These are phyloP conservation scores for Halocynthia aurantium DNA, from an alignment of 23 tunicate species.

Conservation along the genomic window DNA sequence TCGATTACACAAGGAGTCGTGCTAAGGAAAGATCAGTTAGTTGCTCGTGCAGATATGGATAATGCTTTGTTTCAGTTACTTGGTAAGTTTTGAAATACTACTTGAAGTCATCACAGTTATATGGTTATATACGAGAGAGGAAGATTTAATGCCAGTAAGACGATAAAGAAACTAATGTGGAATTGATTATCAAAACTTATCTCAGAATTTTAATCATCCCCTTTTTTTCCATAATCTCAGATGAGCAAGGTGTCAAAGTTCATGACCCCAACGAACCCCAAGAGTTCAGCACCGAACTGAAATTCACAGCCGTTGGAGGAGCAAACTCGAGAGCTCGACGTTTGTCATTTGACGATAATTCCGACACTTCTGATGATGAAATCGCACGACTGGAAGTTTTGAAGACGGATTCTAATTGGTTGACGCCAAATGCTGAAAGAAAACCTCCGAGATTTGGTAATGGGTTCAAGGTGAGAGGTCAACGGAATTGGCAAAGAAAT, in stretches of 20 bases:
- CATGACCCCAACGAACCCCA: conserved; percentile 18
- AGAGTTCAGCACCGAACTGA: conserved; percentile 43
- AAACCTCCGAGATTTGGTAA: too few relatives aligned
- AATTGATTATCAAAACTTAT: too few relatives aligned
- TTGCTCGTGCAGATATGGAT: conserved; percentile 61
- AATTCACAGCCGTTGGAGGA: conserved; percentile 45
- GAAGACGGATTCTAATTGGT: too few relatives aligned
- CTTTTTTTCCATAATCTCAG: background rate
- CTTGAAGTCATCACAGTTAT: background rate
- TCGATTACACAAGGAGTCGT: conserved; percentile 35
- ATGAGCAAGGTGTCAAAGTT: conserved; percentile 6
- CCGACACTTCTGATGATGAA: too few relatives aligned
- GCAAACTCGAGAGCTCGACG: background rate
- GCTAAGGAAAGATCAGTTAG: conserved; percentile 43
- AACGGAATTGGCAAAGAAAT: too few relatives aligned
- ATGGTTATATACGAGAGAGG: too few relatives aligned
- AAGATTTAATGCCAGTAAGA: background rate
- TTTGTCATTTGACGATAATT: too few relatives aligned
- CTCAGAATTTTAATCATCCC: too few relatives aligned
- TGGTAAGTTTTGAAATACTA: conserved; percentile 1
- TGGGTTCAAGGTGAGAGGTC: too few relatives aligned
- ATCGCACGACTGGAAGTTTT: too few relatives aligned
- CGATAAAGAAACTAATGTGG: too few relatives aligned
- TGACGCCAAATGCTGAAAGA: too few relatives aligned
- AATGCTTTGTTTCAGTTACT: conserved; percentile 43